Conservation (phyloP, 2,888 invertebrate species). For the Conops quadrifasciatus region DNA sequence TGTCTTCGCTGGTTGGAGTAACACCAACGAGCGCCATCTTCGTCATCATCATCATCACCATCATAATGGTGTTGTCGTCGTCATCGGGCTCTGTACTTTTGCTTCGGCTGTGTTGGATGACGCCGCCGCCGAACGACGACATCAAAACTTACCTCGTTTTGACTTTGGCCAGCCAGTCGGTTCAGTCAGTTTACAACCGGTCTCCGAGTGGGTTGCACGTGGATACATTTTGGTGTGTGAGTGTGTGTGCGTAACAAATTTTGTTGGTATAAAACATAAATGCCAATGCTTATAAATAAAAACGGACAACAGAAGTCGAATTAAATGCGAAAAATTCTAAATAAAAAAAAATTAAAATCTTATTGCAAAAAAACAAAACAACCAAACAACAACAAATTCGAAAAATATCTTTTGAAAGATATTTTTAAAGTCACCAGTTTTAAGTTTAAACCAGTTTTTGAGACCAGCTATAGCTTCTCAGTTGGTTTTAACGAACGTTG, state of each 20-base stretch:
- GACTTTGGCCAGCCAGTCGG: conserved; percentile 19
- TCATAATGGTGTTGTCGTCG: neutral
- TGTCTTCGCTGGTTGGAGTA: conserved; percentile 5
- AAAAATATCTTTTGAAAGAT: too few species aligned
- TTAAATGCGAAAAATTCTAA: too few species aligned
- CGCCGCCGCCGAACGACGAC: conserved; percentile 17
- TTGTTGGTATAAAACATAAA: neutral
- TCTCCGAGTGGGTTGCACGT: conserved; percentile 25
- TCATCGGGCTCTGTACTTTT: neutral
- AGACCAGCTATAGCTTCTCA: neutral
- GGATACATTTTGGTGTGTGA: neutral
- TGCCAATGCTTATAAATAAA: neutral
- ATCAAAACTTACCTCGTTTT: conserved; percentile 30
- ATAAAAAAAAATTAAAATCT: too few species aligned
- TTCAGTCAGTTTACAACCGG: conserved; percentile 30
- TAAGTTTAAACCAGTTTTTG: neutral
- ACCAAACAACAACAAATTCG: neutral
- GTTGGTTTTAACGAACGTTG: neutral
- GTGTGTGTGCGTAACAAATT: neutral
- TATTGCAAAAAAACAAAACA: neutral
- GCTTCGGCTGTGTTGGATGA: conserved; percentile 30
- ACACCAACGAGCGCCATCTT: conserved; percentile 2
- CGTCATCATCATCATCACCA: conserved; percentile 3
- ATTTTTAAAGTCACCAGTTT: too few species aligned
- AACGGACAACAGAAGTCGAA: neutral